Evolutionary conservation across 2,888 invertebrate genomes (phyloP).

Genomic region (Pristionchus arcanus): DNA sequence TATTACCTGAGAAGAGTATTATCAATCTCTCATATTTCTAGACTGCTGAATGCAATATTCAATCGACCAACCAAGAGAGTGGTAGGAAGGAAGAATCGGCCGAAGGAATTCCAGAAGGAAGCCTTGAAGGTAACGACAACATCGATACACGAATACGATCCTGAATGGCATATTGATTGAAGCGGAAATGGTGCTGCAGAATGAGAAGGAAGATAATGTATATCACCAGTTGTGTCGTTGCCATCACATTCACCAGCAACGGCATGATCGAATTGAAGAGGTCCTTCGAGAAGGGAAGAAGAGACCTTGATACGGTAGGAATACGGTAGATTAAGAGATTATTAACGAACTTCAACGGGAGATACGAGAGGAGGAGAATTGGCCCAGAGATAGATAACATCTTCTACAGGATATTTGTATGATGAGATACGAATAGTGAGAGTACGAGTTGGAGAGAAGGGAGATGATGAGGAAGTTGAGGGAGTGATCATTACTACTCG

Average conservation of each 20-base stretch:
- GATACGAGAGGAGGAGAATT: constrained; percentile 76
- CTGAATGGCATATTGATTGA: constrained; percentile 52
- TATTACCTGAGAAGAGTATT: constrained; percentile 67
- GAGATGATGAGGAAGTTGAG: constrained; percentile 62
- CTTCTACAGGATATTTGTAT: constrained; percentile 73
- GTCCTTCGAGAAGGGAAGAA: constrained; percentile 68
- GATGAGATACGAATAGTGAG: constrained; percentile 67
- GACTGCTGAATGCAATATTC: not conserved
- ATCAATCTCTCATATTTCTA: not conserved
- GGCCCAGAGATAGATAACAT: constrained; percentile 78
- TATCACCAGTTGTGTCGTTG: constrained; percentile 74
- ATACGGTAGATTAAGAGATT: not conserved
- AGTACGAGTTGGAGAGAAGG: constrained; percentile 67
- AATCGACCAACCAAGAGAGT: constrained; percentile 63
- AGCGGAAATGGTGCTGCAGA: not conserved
- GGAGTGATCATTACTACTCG: constrained; percentile 51
- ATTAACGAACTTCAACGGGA: constrained; percentile 70
- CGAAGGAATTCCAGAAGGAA: constrained; percentile 61
- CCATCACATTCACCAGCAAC: constrained; percentile 76
- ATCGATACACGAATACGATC: constrained; percentile 74
- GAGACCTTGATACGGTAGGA: constrained; percentile 63
- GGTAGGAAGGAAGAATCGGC: constrained; percentile 72
- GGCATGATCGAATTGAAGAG: constrained; percentile 66
- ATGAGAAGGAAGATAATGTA: not conserved
- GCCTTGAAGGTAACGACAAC: constrained; percentile 72